Evolutionary conservation across 2,113 vertebrate species (phyloP).

Genomic region (Ophthalmolycus amberensis): DNA sequence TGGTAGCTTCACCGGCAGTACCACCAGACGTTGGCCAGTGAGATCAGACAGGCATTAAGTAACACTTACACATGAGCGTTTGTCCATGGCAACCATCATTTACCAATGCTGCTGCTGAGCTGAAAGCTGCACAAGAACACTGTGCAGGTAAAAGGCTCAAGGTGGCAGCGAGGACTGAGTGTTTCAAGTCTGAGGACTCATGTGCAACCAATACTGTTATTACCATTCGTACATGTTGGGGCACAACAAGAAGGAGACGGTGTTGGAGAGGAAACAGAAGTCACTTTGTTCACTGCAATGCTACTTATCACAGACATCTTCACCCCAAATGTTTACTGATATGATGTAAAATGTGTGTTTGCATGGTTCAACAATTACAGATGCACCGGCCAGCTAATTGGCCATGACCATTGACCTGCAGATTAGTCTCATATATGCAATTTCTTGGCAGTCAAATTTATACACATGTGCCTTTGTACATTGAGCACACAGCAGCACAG

Average conservation of each 20-base stretch:
- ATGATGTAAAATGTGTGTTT: no score
- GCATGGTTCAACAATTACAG: no score
- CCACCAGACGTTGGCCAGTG: slow-evolving; percentile 9
- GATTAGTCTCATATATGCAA: no score
- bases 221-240: neutral
- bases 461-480: no score
- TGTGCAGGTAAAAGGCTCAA: neutral
- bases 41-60: slow-evolving; percentile 28
- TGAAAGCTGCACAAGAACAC: neutral
- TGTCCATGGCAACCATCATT: neutral
- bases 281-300: neutral
- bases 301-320: neutral
- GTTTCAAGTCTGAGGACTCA: neutral
- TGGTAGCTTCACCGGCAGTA: neutral
- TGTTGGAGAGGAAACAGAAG: neutral
- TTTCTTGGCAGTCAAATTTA: no score
- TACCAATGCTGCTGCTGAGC: neutral
- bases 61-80: neutral
- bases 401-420: no score
- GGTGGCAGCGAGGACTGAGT: neutral
- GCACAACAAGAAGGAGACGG: no score
- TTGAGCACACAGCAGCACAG: no score
- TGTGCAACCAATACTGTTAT: no score
- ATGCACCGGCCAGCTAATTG: no score
- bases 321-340: neutral